phyloP scores from a whole-genome alignment of 2,113 vertebrate species.

The Ancistrus triradiatus region DNA sequence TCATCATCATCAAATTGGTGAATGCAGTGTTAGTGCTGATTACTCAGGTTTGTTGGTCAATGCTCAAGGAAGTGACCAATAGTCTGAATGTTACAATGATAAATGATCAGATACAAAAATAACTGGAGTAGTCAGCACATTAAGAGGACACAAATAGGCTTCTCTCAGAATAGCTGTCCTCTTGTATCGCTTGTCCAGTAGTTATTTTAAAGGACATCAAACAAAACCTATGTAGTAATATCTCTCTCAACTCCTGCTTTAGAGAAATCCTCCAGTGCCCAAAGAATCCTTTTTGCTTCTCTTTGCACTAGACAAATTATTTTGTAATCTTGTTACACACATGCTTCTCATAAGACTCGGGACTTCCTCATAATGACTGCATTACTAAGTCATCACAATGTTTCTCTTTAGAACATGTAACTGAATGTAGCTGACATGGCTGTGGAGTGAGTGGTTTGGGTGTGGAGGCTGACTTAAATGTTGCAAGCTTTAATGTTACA shows the following conservation, averaged over 20 bases:
- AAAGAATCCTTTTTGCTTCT: background rate
- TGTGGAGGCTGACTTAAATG: slow-evolving; percentile 2
- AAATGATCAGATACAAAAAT: too few relatives aligned
- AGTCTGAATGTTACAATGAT: too few relatives aligned
- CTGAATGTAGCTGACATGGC: slow-evolving; percentile 31
- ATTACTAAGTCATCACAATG: background rate
- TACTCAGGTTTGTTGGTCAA: too few relatives aligned
- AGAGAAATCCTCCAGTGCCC: background rate
- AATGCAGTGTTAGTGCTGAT: too few relatives aligned
- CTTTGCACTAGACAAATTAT: background rate
- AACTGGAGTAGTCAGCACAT: too few relatives aligned
- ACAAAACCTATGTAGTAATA: too few relatives aligned
- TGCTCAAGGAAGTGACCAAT: too few relatives aligned
- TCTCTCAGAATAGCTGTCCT: too few relatives aligned
- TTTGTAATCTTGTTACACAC: background rate
- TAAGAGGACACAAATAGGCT: too few relatives aligned
- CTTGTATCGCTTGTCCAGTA: too few relatives aligned
- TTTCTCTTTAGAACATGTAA: slow-evolving; percentile 7
- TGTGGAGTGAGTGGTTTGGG: background rate
- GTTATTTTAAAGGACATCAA: too few relatives aligned
- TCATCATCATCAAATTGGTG: too few relatives aligned
- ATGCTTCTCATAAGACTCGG: background rate
- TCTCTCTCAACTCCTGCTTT: background rate
- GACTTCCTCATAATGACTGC: slow-evolving; percentile 19
- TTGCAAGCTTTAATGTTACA: background rate